Base-by-base conservation (phyloP, 2,888 invertebrate genomes). In the Sinelater perroti region DNA sequence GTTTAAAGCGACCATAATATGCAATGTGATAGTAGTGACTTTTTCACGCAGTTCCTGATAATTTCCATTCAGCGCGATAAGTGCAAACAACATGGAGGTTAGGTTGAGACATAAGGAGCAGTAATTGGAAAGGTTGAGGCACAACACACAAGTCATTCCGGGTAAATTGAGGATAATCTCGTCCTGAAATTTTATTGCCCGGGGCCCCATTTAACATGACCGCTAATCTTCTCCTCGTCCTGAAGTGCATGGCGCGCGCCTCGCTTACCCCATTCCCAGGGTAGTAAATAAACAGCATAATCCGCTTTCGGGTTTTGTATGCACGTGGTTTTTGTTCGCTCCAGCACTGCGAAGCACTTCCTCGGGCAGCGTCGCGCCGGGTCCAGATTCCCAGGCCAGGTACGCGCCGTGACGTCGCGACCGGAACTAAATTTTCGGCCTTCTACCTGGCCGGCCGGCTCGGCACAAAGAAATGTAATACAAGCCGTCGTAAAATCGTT, bases 211-310 rank as follows among this genome's bases (percentile, higher is more conserved):
- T 51, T 21, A 33, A n/a, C 31, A 17, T 40, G 51, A 28, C 40
- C 51, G 14, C 40, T 51, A 51, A 51, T 40, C 51, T 51, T 26
- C n/a, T 7, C 31, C 33, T 40, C 51, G 17, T 40, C 24, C 28
- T 10, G 38, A 28, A 51, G 28, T n/a, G 30, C 17, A 40, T 51
- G 42, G 42, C 40, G 26, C 51, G 11, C 11, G 38, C 31, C 14
- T 30, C 21, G 28, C 28, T 18, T 36, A 28, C 21, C 10, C 4
- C 36, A 36, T 24, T 28, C 28, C 14, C 14, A 20, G 38, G 38
- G 40, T 38, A 16, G 50, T 40, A 38, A 52, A 40, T 52, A 42
- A 42, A 44, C 17, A 21, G 3, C 33, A 21, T 52, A 52, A 52
- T 52, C 33, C 52, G 28, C 20, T 28, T 28, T 50, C 18, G 6